phyloP scores from a whole-genome alignment of 2,113 vertebrate genomes.

The Cyprinodon brontotheroides region DNA sequence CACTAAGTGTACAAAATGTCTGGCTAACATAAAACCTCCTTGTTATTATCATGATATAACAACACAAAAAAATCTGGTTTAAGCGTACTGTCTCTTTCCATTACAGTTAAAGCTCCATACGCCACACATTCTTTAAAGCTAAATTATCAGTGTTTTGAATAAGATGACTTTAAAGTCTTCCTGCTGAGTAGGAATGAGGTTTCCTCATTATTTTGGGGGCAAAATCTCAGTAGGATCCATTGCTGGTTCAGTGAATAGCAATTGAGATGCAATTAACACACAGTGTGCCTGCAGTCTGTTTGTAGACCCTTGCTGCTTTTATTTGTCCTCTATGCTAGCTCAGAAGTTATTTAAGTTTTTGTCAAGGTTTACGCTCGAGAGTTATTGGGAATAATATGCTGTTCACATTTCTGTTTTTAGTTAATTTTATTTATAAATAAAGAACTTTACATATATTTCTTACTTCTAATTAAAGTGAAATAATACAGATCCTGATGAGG shows the following conservation, averaged over 20 bases:
- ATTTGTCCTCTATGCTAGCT: conserved; percentile 64
- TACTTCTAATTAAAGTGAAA: background rate
- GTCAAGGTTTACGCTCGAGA: conserved; percentile 13
- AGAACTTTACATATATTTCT: background rate
- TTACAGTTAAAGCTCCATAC: background rate
- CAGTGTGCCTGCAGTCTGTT: conserved; percentile 71
- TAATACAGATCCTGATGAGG: background rate
- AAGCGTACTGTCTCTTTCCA: background rate
- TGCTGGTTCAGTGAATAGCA: conserved; percentile 62
- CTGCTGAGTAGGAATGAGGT: conserved; percentile 30
- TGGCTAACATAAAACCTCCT: background rate
- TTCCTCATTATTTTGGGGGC: conserved; percentile 56
- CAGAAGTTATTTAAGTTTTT: conserved; percentile 62
- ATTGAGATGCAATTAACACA: conserved; percentile 64
- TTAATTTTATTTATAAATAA: no score
- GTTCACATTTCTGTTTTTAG: background rate
- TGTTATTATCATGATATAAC: background rate
- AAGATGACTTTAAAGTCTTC: conserved; percentile 40
- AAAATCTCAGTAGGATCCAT: conserved; percentile 60
- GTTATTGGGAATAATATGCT: conserved; percentile 6
- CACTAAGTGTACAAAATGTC: no score
- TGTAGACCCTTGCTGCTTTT: conserved; percentile 65
- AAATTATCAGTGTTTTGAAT: background rate
- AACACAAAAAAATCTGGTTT: background rate
- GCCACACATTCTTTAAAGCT: background rate